Percentiles rank a stretch among this genome's conserved stretches.
Conservation (phyloP, 2,113 vertebrate species). For the Caranx ignobilis region DNA sequence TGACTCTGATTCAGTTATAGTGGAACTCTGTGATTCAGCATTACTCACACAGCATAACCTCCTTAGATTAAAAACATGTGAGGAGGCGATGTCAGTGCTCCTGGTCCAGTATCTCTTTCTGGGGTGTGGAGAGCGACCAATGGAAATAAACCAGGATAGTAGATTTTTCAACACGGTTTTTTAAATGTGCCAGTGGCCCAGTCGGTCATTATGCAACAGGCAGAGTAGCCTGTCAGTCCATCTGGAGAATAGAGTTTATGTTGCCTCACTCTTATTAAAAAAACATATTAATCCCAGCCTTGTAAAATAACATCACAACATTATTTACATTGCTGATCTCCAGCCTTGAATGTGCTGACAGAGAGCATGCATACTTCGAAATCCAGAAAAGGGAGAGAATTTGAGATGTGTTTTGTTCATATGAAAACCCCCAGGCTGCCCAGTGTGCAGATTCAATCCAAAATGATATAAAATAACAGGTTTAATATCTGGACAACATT, state of each 20-base stretch:
- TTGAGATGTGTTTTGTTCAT: background rate
- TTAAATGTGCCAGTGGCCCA: background rate
- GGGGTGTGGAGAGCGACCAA: background rate
- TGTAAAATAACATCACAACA: slow-evolving; percentile 36
- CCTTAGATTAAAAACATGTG: slow-evolving; percentile 25
- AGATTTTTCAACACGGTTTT: background rate
- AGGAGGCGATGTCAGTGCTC: background rate
- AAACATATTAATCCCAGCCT: background rate
- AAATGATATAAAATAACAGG: background rate
- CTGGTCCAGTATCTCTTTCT: background rate
- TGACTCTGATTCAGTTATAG: background rate
- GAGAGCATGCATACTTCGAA: background rate
- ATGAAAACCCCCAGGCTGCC: background rate
- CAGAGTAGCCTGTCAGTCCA: background rate
- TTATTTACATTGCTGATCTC: slow-evolving; percentile 29
- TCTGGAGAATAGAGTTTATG: background rate
- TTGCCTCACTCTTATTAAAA: background rate
- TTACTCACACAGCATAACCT: background rate
- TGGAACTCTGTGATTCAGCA: slow-evolving; percentile 11
- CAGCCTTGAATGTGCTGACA: background rate
- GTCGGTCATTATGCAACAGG: background rate
- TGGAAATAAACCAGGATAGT: slow-evolving; percentile 3
- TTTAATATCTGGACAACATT: background rate
- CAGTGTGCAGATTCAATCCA: background rate
- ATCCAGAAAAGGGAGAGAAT: slow-evolving; percentile 13